A percentile compares a stretch with the other conserved stretches of the same genome.
phyloP scores from a whole-genome alignment of 1,140 invertebrate genomes.

The Drosophila athabasca region DNA sequence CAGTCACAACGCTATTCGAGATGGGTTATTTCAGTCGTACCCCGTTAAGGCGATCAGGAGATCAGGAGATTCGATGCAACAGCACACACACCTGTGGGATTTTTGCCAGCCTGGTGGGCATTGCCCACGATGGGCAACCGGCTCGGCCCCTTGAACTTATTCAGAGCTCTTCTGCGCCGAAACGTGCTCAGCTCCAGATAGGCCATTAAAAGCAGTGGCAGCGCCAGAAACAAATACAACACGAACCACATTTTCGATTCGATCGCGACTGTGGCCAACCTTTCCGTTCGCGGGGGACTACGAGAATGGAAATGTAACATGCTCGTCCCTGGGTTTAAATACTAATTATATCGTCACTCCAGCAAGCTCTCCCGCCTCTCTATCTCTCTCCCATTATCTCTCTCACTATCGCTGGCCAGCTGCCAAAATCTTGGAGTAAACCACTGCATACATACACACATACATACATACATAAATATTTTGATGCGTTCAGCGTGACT shows the following conservation, averaged over 20 bases:
- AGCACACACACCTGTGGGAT: slow-evolving; percentile 59
- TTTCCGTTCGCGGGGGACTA: background rate
- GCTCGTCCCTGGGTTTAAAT: slow-evolving; percentile 36
- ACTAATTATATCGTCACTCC: slow-evolving; percentile 1
- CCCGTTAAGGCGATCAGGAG: background rate
- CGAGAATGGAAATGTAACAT: slow-evolving; percentile 14
- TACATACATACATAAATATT: slow-evolving; percentile 2
- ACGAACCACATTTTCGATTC: slow-evolving; percentile 58
- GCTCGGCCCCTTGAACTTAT: slow-evolving; percentile 55
- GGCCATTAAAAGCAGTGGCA: slow-evolving; percentile 49
- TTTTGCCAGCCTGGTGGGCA: slow-evolving; percentile 69
- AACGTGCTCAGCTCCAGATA: slow-evolving; percentile 56
- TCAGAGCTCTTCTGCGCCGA: slow-evolving; percentile 39
- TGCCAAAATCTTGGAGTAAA: background rate
- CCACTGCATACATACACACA: background rate
- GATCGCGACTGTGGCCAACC: background rate
- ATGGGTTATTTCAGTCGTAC: slow-evolving; percentile 28
- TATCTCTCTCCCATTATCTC: background rate
- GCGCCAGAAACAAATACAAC: slow-evolving; percentile 47
- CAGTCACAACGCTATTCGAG: slow-evolving; percentile 75
- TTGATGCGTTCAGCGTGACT: slow-evolving; percentile 36
- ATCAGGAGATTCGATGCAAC: background rate
- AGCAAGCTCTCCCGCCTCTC: background rate
- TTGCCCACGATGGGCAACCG: slow-evolving; percentile 70
- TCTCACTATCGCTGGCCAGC: background rate